phyloP scores from a whole-genome alignment of 2,888 invertebrate species.

The Tipula lateralis region DNA sequence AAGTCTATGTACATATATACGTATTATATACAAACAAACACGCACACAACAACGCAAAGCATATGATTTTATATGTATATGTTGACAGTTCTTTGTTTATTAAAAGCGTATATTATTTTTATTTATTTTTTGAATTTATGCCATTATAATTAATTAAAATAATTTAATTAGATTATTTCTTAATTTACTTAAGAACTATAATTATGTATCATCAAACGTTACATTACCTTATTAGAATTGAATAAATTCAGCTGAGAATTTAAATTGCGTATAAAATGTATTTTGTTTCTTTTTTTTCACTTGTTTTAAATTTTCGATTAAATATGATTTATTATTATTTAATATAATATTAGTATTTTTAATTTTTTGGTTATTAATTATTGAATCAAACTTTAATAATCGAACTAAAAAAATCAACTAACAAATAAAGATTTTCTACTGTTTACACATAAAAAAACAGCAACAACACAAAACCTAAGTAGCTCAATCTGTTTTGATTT shows the following conservation, averaged over 20 bases:
- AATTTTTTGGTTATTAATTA: not conserved
- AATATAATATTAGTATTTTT: not conserved
- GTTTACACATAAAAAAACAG: not conserved
- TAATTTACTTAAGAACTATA: not conserved
- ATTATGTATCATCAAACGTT: not conserved
- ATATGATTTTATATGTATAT: not conserved
- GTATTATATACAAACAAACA: not conserved
- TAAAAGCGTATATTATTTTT: not conserved
- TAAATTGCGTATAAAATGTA: not conserved
- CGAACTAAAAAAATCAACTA: not conserved
- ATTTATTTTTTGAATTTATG: not conserved
- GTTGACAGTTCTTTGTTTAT: constrained; percentile 24
- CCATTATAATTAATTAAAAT: not conserved
- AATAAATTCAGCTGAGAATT: not conserved
- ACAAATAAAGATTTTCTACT: not conserved
- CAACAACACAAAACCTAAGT: not conserved
- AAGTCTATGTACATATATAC: no score
- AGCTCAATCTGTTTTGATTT: not conserved
- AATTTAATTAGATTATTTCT: not conserved
- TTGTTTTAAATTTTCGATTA: not conserved
- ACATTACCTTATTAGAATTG: not conserved
- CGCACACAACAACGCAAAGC: not conserved
- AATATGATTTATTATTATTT: not conserved
- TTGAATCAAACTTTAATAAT: constrained; percentile 3
- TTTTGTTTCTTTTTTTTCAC: not conserved